Evolutionary conservation across 2,797 vertebrate genomes (phyloP).

Genomic region (Helarctos malayanus): DNA sequence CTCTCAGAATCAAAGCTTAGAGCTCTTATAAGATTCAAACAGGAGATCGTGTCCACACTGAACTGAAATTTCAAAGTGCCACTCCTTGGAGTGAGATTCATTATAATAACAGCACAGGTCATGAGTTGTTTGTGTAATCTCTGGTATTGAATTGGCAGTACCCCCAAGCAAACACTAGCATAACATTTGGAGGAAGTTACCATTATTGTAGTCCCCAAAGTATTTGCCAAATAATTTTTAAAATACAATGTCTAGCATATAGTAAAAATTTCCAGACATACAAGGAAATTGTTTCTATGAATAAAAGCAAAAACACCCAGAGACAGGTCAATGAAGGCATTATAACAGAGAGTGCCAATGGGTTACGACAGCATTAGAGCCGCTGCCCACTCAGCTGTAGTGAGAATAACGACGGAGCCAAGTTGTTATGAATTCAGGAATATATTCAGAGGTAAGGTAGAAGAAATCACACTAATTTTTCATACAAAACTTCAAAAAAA

Average conservation of each 20-base stretch:
- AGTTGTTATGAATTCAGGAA: neutral
- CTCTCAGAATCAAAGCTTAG: neutral
- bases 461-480: slow-evolving; percentile 2
- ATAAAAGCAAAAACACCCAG: neutral
- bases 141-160: neutral
- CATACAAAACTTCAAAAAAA: neutral
- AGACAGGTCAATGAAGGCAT: neutral
- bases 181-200: neutral
- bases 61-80: neutral
- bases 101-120: neutral
- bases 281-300: neutral
- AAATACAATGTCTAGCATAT: neutral
- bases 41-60: neutral
- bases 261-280: neutral
- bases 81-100: neutral
- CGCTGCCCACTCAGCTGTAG: neutral
- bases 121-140: neutral
- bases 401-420: neutral
- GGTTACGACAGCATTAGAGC: neutral
- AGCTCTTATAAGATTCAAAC: neutral
- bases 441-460: neutral
- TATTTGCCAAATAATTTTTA: neutral
- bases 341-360: neutral
- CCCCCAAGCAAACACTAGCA: neutral
- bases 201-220: neutral